Percentiles rank a stretch among this genome's conserved stretches.
Evolutionary conservation across 2,888 invertebrate genomes (phyloP).

Genomic region (Dryomyza anilis): DNA sequence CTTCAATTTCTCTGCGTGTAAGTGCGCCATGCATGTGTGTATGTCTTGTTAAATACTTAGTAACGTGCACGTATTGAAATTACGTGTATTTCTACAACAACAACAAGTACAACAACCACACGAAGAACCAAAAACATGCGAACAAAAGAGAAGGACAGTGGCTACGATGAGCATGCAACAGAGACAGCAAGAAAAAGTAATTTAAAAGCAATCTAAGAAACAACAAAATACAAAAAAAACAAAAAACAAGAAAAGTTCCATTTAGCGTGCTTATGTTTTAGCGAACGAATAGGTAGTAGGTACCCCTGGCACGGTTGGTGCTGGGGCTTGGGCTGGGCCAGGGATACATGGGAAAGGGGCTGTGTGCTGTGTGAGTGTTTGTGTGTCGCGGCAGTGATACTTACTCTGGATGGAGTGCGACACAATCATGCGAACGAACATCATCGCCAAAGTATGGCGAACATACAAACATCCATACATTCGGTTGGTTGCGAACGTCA

Average conservation of each 20-base stretch:
- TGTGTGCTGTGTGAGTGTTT: background rate
- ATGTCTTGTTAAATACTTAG: slow-evolving; percentile 13
- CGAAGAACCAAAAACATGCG: background rate
- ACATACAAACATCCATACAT: background rate
- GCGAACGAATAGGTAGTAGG: background rate
- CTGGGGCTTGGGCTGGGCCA: background rate
- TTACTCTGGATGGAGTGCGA: slow-evolving; percentile 1
- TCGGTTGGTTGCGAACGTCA: too few relatives aligned
- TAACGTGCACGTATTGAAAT: slow-evolving; percentile 19
- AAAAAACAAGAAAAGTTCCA: slow-evolving; percentile 22
- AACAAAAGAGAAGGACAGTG: background rate
- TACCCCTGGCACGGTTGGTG: background rate
- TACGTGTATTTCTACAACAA: slow-evolving; percentile 17
- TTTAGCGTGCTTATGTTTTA: slow-evolving; percentile 31
- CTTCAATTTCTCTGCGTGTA: slow-evolving; percentile 21
- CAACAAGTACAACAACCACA: background rate
- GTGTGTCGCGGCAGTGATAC: background rate
- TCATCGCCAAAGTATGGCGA: slow-evolving; percentile 14
- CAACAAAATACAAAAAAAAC: slow-evolving; percentile 25
- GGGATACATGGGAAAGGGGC: background rate
- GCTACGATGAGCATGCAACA: background rate
- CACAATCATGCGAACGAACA: background rate
- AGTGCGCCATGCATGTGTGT: slow-evolving; percentile 19
- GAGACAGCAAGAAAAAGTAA: slow-evolving; percentile 29
- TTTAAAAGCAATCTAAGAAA: slow-evolving; percentile 36